These are phyloP conservation scores for Cladorhizidae sp. DNA, from an alignment of 37 sponge, comb jelly and placozoan species.

Conservation along the genomic window DNA sequence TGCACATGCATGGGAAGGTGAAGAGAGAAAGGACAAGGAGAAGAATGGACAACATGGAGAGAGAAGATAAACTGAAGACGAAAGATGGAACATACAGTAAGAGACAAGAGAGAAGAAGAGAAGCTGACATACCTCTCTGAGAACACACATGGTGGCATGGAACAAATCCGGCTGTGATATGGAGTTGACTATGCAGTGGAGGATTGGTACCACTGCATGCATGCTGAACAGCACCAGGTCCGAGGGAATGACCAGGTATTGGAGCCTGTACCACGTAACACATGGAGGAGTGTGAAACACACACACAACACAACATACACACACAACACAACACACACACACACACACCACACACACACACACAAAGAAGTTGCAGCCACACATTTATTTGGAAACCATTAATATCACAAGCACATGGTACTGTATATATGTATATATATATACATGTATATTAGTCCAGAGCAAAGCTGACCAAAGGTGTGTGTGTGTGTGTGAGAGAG, in stretches of 20 bases:
- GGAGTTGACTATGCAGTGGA: slow-evolving; percentile 55
- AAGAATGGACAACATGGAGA: not conserved
- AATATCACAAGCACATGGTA: no score
- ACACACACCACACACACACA: not conserved
- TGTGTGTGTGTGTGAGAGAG: no score
- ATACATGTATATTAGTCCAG: no score
- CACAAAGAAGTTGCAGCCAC: no score
- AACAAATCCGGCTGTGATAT: slow-evolving; percentile 52
- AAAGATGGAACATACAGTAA: no score
- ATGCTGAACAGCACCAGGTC: slow-evolving; percentile 51
- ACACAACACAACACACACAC: not conserved
- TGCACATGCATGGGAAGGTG: not conserved
- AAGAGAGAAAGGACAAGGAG: not conserved
- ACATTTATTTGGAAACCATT: no score
- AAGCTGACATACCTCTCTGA: slow-evolving; percentile 51
- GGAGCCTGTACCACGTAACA: not conserved
- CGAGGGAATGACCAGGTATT: slow-evolving; percentile 19
- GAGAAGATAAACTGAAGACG: not conserved
- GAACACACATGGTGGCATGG: slow-evolving; percentile 52
- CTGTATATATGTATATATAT: no score
- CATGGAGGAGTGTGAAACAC: not conserved
- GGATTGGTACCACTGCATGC: slow-evolving; percentile 62
- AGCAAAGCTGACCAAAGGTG: no score
- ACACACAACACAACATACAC: not conserved
- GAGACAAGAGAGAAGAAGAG: not conserved